Evolutionary conservation across 2,888 invertebrate species (phyloP), one percentile per base, ranked within the genome.

Genomic region (Sipunculus nudus): DNA sequence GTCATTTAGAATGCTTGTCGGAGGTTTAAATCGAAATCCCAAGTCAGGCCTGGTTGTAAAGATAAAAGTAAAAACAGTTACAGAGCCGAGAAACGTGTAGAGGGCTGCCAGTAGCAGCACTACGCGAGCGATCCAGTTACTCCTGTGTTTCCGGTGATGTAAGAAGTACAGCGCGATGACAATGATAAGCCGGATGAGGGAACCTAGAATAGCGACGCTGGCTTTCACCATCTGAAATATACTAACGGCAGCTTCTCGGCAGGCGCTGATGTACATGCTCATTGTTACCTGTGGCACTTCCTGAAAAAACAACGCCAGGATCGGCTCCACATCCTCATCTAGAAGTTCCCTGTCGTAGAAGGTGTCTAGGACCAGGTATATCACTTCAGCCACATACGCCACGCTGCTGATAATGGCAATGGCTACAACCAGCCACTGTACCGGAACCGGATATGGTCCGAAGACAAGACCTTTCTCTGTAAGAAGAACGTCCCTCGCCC

Each of bases 11-110:
- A 76, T 39, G 21, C 70, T 68, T 19, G 68, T 63, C 1, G 75
- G 74, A 8, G 74, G 61, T 55, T 73, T 67, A 49, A 77, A 78
- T n/a, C 60, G 68, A n/a, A 75, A 60, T 13, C 59, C 58, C 2
- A 74, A 75, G 45, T 70, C 61, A n/a, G 59, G 40, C n/a, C 67
- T 69, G n/a, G 59, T 46, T 73, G 70, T 19, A 5, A 3, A 23
- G 13, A 73, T 73, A 46, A 77, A 75, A 1, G 76, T 76, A 52
- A 77, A 73, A 40, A 75, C 46, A 59, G 75, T 78, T 25, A 78
- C 67, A 2, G 71, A 56, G 4, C 70, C 63, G 28, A 76, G 70
- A 16, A 39, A 5, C 5, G 8, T 39, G 23, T 52, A 52, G 6
- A 52, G 5, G 31, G 29, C 38, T 3, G 57, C 57, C 4, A 25